Conservation (phyloP, 2,888 invertebrate species). For the Stenolophus ochropezus region DNA sequence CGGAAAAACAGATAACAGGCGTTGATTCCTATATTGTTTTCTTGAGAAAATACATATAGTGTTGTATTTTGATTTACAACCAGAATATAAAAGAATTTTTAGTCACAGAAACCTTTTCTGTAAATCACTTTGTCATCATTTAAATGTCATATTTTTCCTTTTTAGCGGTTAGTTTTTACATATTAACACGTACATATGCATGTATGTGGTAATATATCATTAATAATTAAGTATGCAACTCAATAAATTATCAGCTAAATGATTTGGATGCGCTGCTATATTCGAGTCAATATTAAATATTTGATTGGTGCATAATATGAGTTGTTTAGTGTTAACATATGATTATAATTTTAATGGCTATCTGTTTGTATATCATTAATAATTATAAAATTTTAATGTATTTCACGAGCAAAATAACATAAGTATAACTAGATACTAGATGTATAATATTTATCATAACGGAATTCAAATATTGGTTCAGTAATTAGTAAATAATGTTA, state of each 20-base stretch:
- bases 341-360: slow-evolving; percentile 26
- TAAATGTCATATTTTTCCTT: slow-evolving; percentile 20
- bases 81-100: not conserved
- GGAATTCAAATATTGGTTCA: not conserved
- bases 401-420: not conserved
- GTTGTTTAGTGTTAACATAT: slow-evolving; percentile 17
- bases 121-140: slow-evolving; percentile 26
- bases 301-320: slow-evolving; percentile 8
- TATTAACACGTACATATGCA: not conserved
- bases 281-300: slow-evolving; percentile 17
- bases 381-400: not conserved
- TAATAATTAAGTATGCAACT: slow-evolving; percentile 28
- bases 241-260: slow-evolving; percentile 24
- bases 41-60: not conserved
- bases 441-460: not conserved
- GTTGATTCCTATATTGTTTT: not conserved
- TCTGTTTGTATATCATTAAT: slow-evolving; percentile 30
- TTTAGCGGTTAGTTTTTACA: slow-evolving; percentile 8
- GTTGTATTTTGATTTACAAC: slow-evolving; percentile 1
- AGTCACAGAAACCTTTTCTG: not conserved
- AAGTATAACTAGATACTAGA: not conserved
- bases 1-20: slow-evolving; percentile 1
- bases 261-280: slow-evolving; percentile 7
- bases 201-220: not conserved
- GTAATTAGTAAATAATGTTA: not conserved